A percentile compares a stretch with the other conserved stretches of the same genome.
These are phyloP conservation scores for Blera fallax DNA, from an alignment of 2,888 invertebrate genomes.

Conservation along the genomic window DNA sequence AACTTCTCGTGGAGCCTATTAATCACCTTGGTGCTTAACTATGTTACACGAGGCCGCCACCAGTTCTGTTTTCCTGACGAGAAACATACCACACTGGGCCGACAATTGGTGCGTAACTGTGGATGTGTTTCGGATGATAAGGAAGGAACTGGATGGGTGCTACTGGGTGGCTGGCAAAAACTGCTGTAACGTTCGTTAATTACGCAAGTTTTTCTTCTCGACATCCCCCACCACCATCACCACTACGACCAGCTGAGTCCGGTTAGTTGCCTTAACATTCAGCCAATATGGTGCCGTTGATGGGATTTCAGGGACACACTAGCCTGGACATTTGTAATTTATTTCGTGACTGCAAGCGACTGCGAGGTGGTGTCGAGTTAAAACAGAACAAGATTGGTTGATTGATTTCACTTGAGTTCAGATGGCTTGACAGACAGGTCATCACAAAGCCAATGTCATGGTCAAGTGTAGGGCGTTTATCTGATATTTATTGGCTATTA, in stretches of 20 bases:
- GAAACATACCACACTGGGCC: conserved; percentile 8
- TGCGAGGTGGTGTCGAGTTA: background rate
- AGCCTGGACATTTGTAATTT: conserved; percentile 51
- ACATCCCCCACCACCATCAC: too few relatives aligned
- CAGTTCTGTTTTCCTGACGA: conserved; percentile 2
- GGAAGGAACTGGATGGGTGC: background rate
- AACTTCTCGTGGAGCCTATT: conserved; percentile 50
- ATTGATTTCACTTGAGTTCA: conserved; percentile 32
- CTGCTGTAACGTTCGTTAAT: conserved; percentile 54
- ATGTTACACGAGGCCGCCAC: conserved; percentile 10
- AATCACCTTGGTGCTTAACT: conserved; percentile 53
- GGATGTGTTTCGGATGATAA: conserved; percentile 10
- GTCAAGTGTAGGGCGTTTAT: background rate
- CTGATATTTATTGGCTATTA: background rate
- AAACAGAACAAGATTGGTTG: conserved; percentile 16
- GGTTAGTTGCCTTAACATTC: conserved; percentile 40
- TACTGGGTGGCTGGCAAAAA: background rate
- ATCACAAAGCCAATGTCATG: background rate
- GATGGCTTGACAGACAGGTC: conserved; percentile 19
- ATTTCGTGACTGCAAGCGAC: background rate
- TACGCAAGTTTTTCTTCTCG: conserved; percentile 55
- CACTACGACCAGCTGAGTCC: conserved; percentile 31
- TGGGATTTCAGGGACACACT: conserved; percentile 47
- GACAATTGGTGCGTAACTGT: conserved; percentile 22
- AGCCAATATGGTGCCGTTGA: conserved; percentile 43